These are phyloP conservation scores for Penaeus monodon DNA, from an alignment of 2,888 invertebrate genomes.

Conservation along the genomic window DNA sequence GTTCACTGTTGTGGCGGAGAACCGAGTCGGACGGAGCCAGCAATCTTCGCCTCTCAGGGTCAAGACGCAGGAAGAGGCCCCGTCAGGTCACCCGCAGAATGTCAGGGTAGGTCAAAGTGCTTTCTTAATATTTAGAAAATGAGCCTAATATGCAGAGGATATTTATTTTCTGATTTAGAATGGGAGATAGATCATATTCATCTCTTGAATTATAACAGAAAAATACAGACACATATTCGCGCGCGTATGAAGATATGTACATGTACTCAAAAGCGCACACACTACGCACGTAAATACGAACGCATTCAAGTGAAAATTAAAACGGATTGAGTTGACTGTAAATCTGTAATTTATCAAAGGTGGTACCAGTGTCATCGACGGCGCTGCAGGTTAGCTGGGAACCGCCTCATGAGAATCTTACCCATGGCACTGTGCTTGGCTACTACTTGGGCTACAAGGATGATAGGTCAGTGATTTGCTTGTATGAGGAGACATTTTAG, in stretches of 20 bases:
- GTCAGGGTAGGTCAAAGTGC: constrained; percentile 36
- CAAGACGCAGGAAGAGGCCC: constrained; percentile 55
- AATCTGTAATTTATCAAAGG: constrained; percentile 32
- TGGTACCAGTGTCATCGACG: constrained; percentile 53
- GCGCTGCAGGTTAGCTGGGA: constrained; percentile 63
- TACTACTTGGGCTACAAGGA: constrained; percentile 56
- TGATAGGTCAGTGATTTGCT: constrained; percentile 26
- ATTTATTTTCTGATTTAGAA: too few species aligned
- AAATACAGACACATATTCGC: too few species aligned
- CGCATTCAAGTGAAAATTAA: too few species aligned
- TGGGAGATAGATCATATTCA: too few species aligned
- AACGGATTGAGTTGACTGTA: too few species aligned
- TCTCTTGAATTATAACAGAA: too few species aligned
- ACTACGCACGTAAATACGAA: too few species aligned
- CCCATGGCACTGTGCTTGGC: constrained; percentile 61
- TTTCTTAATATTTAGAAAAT: too few species aligned
- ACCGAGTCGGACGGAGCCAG: constrained; percentile 50
- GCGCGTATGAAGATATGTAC: too few species aligned
- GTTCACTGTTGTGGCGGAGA: constrained; percentile 56
- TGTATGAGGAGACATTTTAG: too few species aligned
- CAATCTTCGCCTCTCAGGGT: constrained; percentile 49
- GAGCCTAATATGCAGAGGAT: too few species aligned
- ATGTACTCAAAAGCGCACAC: too few species aligned
- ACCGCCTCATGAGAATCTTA: constrained; percentile 48
- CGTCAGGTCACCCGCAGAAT: constrained; percentile 50